These are phyloP conservation scores for Acromyrmex heyeri DNA, from an alignment of 1,140 invertebrate species.

Conservation along the genomic window DNA sequence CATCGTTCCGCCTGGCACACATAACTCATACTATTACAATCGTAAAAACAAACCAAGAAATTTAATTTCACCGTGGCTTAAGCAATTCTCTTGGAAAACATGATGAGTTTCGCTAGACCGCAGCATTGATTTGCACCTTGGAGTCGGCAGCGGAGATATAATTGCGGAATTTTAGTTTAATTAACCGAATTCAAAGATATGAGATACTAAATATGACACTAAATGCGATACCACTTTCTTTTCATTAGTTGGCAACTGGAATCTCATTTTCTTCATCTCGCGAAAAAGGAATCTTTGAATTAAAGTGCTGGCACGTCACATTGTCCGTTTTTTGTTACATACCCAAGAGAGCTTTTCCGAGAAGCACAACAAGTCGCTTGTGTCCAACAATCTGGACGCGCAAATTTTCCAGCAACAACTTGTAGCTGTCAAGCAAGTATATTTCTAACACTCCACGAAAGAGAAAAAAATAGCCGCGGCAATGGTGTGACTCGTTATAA, in stretches of 20 bases:
- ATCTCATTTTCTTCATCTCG: not conserved
- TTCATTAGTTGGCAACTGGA: not conserved
- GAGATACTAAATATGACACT: too few relatives aligned
- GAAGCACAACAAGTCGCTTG: slow-evolving; percentile 52
- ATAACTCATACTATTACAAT: not conserved
- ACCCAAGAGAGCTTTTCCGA: slow-evolving; percentile 35
- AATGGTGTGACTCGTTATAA: not conserved
- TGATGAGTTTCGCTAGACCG: not conserved
- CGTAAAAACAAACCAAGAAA: slow-evolving; percentile 62
- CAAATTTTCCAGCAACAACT: slow-evolving; percentile 46
- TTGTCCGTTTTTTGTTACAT: slow-evolving; percentile 11
- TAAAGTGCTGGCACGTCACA: slow-evolving; percentile 20
- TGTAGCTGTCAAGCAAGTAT: slow-evolving; percentile 56
- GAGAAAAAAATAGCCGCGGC: not conserved
- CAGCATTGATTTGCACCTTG: not conserved
- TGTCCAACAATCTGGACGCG: slow-evolving; percentile 24
- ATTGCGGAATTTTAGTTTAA: slow-evolving; percentile 40
- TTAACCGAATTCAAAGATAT: slow-evolving; percentile 25
- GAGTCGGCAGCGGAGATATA: not conserved
- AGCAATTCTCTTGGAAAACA: slow-evolving; percentile 2
- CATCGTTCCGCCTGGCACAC: not conserved
- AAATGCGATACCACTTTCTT: not conserved
- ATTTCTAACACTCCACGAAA: slow-evolving; percentile 20
- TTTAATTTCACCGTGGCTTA: slow-evolving; percentile 53
- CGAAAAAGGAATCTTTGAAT: slow-evolving; percentile 8